Evolutionary conservation across 1,140 invertebrate genomes (phyloP), one percentile per base, ranked within the genome.

Genomic region (Idris sp.): DNA sequence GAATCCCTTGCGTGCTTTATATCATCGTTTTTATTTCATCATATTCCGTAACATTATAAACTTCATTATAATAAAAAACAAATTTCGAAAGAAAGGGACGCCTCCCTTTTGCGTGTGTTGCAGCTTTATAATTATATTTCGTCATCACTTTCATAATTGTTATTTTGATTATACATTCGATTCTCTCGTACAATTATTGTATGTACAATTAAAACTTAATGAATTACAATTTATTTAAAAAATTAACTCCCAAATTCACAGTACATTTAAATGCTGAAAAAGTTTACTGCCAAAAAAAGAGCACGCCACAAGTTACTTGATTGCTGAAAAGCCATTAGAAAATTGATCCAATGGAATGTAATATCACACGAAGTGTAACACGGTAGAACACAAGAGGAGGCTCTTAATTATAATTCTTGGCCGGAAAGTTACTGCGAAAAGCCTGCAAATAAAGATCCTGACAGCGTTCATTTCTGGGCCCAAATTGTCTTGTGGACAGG

Each of bases 341-440:
- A 77, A 85, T 85, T 83, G 83, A 84, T 83, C 82, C 79, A 82
- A 79, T 81, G 82, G 82, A 86, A 85, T 84, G 83, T 86, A 85
- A 86, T 86, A 86, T 84, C 81, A 79, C 69, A 74, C 62, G 49
- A 51, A 51, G 62, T 62, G 54, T 76, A 75, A 68, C 59, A 75
- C 35, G 46, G 71, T 35, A 26, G 65, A 69, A 69, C 51, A 48
- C 46, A 51, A 33, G 54, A 56, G 53, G 49, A 74, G 83, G 79
- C 81, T 84, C 84, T 86, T 84, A 85, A 86, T 85, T 85, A 85
- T 86, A 83, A 85, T 84, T 85, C 83, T 84, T 83, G 81, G 77
- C 81, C 80, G 83, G 79, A 79, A 83, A 84, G 82, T 85, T 84
- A 73, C 71, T 74, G 75, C 79, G 76, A 83, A 82, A 82, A 80